A percentile compares a stretch with the other conserved stretches of the same genome.
These are phyloP conservation scores for Aldabrachelys gigantea DNA, from an alignment of 2,113 vertebrate genomes.

Conservation along the genomic window DNA sequence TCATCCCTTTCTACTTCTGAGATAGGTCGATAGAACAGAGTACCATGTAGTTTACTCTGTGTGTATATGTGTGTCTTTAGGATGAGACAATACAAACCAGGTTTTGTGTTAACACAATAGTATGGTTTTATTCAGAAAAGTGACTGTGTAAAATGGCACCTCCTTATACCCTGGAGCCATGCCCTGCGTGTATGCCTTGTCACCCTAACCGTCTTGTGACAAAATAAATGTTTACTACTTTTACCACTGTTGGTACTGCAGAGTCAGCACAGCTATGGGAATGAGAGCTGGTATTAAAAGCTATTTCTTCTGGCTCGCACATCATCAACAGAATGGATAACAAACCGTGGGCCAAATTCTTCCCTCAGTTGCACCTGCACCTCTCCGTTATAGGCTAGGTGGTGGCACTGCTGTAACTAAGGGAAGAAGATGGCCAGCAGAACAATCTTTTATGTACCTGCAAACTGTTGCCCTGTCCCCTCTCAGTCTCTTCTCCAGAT, in stretches of 20 bases:
- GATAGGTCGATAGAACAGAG: accelerated
- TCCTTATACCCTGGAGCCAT: neutral
- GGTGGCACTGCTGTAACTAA: neutral
- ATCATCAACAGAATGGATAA: neutral
- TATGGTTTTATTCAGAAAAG: neutral
- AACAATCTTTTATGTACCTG: neutral
- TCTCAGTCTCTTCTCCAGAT: too few species aligned
- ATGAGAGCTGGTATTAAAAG: neutral
- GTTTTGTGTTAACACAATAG: neutral
- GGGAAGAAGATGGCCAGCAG: neutral
- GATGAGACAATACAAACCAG: neutral
- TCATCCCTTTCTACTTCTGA: neutral
- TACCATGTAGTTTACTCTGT: neutral
- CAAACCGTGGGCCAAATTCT: neutral
- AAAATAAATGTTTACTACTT: neutral
- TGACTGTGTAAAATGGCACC: neutral
- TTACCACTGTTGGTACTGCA: neutral
- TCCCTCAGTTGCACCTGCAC: neutral
- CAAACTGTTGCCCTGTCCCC: too few species aligned
- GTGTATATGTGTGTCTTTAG: neutral
- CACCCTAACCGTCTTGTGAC: neutral
- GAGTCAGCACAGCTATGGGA: neutral
- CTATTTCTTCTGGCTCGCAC: neutral
- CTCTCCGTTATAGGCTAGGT: neutral
- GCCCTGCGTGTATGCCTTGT: neutral